Percentiles rank a stretch among this genome's conserved stretches.
These are phyloP conservation scores for Ericerus pela DNA, from an alignment of 1,140 invertebrate genomes.

Conservation along the genomic window DNA sequence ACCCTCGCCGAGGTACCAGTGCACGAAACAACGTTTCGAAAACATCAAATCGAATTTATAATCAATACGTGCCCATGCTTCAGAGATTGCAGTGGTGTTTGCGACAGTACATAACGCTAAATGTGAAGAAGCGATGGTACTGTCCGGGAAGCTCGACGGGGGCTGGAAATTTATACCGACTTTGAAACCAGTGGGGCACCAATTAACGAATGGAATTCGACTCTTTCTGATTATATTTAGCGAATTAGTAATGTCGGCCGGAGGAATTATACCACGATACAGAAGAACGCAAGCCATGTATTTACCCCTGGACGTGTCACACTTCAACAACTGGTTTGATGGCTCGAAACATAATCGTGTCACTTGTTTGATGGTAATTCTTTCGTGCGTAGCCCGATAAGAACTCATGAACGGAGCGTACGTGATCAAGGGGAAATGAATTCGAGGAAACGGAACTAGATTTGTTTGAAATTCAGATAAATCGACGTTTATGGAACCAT, in stretches of 20 bases:
- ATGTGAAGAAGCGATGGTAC: background rate
- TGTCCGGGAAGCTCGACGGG: background rate
- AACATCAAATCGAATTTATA: constrained; percentile 36
- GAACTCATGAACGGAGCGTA: constrained; percentile 38
- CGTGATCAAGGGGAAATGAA: constrained; percentile 38
- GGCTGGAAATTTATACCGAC: constrained; percentile 29
- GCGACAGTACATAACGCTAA: constrained; percentile 28
- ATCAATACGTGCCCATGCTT: constrained; percentile 54
- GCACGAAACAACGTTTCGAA: constrained; percentile 10
- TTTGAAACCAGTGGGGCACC: constrained; percentile 44
- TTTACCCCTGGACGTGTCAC: constrained; percentile 29
- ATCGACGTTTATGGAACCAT: constrained; percentile 52
- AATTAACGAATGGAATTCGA: constrained; percentile 42
- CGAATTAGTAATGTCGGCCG: constrained; percentile 47
- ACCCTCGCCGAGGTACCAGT: constrained; percentile 9
- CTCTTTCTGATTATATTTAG: constrained; percentile 44
- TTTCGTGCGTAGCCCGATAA: constrained; percentile 36
- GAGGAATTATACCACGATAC: constrained; percentile 38
- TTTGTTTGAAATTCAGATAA: constrained; percentile 49
- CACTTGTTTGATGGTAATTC: constrained; percentile 39
- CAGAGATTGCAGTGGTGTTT: constrained; percentile 43
- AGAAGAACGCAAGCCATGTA: constrained; percentile 45
- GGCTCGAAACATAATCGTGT: constrained; percentile 66
- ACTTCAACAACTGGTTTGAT: constrained; percentile 44
- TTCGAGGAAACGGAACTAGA: constrained; percentile 39